phyloP scores from a whole-genome alignment of 2,113 vertebrate species.

The Eublepharis macularius region DNA sequence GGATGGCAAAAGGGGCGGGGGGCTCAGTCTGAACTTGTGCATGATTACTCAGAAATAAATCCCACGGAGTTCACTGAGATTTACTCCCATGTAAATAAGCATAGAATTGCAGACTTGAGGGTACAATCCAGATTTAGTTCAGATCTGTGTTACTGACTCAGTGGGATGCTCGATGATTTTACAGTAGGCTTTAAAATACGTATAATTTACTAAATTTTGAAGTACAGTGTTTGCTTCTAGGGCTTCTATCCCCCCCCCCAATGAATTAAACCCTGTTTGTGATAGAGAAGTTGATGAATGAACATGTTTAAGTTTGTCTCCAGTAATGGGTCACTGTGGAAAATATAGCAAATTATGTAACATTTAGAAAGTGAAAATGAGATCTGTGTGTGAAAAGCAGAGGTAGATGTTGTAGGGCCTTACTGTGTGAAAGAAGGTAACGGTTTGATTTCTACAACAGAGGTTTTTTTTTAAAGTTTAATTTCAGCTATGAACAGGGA shows the following conservation, averaged over 20 bases:
- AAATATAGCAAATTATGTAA: constrained; percentile 26
- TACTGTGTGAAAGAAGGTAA: constrained; percentile 47
- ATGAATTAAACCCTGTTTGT: constrained; percentile 29
- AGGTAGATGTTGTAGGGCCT: constrained; percentile 42
- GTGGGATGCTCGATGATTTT: background rate
- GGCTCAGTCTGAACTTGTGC: background rate
- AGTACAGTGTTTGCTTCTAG: constrained; percentile 4
- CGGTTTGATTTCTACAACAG: constrained; percentile 60
- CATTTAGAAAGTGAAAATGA: constrained; percentile 36
- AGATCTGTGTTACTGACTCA: background rate
- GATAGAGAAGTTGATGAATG: background rate
- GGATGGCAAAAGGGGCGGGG: constrained; percentile 16
- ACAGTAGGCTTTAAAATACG: background rate
- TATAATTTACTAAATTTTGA: constrained; percentile 40
- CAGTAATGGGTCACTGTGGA: background rate
- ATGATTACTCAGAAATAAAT: background rate
- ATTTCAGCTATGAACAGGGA: constrained; percentile 47
- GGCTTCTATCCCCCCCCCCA: constrained; percentile 48
- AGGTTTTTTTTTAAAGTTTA: constrained; percentile 29
- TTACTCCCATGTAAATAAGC: background rate
- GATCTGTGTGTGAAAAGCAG: background rate
- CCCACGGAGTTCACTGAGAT: background rate
- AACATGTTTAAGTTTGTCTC: constrained; percentile 25
- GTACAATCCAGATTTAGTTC: background rate
- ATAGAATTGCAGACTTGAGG: background rate